phyloP scores from a whole-genome alignment of 2,113 vertebrate species.

The Platichthys stellatus region DNA sequence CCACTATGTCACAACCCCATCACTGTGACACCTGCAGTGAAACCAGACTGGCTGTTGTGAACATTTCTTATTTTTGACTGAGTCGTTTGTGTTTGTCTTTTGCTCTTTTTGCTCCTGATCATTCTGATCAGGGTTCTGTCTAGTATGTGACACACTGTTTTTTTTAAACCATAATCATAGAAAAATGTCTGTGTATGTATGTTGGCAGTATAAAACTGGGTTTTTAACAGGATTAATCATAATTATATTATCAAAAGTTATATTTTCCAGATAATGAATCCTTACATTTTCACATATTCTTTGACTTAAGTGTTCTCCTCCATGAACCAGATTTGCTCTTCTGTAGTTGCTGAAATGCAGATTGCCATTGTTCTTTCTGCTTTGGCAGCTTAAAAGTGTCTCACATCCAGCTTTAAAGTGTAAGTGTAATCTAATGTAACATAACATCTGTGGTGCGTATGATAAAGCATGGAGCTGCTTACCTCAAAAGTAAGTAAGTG shows the following conservation, averaged over 20 bases:
- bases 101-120: neutral
- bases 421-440: neutral
- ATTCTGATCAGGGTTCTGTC: too few species aligned
- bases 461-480: neutral
- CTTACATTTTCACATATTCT: neutral
- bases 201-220: too few species aligned
- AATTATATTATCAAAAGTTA: too few species aligned
- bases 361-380: neutral
- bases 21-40: neutral
- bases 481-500: neutral
- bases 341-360: neutral
- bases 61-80: neutral
- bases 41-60: neutral
- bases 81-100: neutral
- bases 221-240: too few species aligned
- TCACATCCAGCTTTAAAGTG: slow-evolving; percentile 1
- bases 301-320: neutral
- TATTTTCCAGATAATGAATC: too few species aligned
- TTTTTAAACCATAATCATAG: too few species aligned
- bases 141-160: too few species aligned
- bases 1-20: neutral
- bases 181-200: too few species aligned
- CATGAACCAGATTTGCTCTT: neutral
- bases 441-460: neutral
- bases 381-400: neutral